Percentiles rank a stretch among this genome's conserved stretches.
Evolutionary conservation across 2,888 invertebrate species (phyloP).

Genomic region (Drosophila kokeensis): DNA sequence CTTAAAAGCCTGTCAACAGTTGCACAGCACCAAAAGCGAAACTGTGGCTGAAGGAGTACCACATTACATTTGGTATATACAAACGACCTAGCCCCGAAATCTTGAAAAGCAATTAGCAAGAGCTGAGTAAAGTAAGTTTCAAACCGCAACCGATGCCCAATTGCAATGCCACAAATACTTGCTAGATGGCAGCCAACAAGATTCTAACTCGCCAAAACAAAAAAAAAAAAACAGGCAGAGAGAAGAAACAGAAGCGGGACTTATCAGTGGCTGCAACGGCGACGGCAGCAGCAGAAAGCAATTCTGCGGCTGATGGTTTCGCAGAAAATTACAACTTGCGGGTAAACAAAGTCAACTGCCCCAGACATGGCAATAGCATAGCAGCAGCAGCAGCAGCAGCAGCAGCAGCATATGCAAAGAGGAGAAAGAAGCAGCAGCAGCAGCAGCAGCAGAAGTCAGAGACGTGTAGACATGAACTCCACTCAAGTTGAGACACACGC

Average conservation of each 20-base stretch:
- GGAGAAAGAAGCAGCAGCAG: not conserved
- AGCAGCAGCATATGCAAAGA: not conserved
- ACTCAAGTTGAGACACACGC: slow-evolving; percentile 58
- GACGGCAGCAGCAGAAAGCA: slow-evolving; percentile 60
- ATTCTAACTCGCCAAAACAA: slow-evolving; percentile 7
- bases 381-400: slow-evolving; percentile 2
- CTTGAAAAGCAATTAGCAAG: slow-evolving; percentile 75
- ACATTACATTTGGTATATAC: slow-evolving; percentile 10
- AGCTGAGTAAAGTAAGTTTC: slow-evolving; percentile 48
- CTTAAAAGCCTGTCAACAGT: slow-evolving; percentile 74
- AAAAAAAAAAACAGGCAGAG: not conserved
- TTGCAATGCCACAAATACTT: slow-evolving; percentile 59
- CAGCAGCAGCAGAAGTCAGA: not conserved
- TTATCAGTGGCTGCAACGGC: slow-evolving; percentile 56
- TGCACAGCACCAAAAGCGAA: slow-evolving; percentile 14
- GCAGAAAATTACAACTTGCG: slow-evolving; percentile 79
- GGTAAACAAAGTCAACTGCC: slow-evolving; percentile 74
- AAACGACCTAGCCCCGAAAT: slow-evolving; percentile 66
- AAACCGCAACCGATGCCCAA: slow-evolving; percentile 57
- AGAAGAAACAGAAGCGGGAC: slow-evolving; percentile 68
- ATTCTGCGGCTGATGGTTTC: slow-evolving; percentile 77
- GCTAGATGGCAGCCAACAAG: slow-evolving; percentile 22
- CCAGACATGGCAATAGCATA: slow-evolving; percentile 14
- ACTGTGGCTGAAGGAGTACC: slow-evolving; percentile 31
- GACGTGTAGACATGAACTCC: slow-evolving; percentile 37